A percentile compares a stretch with the other conserved stretches of the same genome.
These are phyloP conservation scores for Sarcophaga bullata DNA, from an alignment of 1,140 invertebrate species.

Conservation along the genomic window DNA sequence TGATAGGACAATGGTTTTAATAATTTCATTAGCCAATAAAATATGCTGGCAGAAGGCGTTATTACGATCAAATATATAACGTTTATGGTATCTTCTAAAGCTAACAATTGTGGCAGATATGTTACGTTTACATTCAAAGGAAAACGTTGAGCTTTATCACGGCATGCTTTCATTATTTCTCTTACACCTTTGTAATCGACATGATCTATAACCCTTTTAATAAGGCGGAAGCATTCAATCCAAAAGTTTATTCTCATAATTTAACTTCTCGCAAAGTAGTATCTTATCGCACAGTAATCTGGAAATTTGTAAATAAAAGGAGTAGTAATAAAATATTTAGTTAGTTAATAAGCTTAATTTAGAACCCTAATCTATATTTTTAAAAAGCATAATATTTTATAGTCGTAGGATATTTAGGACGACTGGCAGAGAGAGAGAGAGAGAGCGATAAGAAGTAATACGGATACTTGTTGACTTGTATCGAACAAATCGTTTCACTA, in stretches of 20 bases:
- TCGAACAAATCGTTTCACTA: too few relatives aligned
- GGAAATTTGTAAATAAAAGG: constrained; percentile 52
- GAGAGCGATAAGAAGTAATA: too few relatives aligned
- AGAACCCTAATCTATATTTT: too few relatives aligned
- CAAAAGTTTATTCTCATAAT: constrained; percentile 84
- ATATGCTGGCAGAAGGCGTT: constrained; percentile 92
- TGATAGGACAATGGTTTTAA: constrained; percentile 88
- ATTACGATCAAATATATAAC: constrained; percentile 92
- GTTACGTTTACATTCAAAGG: constrained; percentile 81
- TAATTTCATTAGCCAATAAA: constrained; percentile 97
- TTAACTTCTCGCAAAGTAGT: constrained; percentile 80
- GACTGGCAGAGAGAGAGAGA: too few relatives aligned
- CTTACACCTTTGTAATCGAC: constrained; percentile 96
- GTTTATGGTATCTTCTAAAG: constrained; percentile 82
- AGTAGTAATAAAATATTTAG: neutral
- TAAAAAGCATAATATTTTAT: too few relatives aligned
- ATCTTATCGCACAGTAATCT: constrained; percentile 88
- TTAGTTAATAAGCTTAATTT: too few relatives aligned
- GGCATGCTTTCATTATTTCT: constrained; percentile 91
- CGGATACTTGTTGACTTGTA: too few relatives aligned
- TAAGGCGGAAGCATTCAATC: constrained; percentile 87
- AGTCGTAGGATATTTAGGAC: too few relatives aligned
- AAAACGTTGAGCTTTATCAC: constrained; percentile 86
- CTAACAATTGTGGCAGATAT: constrained; percentile 81
- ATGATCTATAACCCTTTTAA: constrained; percentile 85